Evolutionary conservation across 2,888 invertebrate species (phyloP), one percentile per base, ranked within the genome.

Genomic region (Beris morrisii): DNA sequence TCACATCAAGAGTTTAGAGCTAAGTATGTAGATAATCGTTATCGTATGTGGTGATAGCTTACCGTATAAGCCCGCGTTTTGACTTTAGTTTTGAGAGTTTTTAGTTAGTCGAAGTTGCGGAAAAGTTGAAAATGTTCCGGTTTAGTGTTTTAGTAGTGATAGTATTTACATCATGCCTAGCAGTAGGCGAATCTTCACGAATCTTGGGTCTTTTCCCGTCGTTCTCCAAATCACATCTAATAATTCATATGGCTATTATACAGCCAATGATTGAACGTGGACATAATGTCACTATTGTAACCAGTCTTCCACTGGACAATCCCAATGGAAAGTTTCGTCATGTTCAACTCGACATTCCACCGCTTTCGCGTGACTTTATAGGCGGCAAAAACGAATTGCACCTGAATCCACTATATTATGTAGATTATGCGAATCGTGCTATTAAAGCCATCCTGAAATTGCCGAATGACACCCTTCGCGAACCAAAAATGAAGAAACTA

Each of bases 261-360:
- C 75, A 74, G 64, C 71, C 73, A 0, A 67, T 80, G 56, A 75
- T 76, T 0, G 77, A 77, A 67, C 66, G 71, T 43, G 79, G 79
- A 0, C 80, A 80, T 67, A 76, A 80, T 70, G 73, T 80, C 1
- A 80, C 79, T 0, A 75, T 79, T 3, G 75, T 79, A 0, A 73
- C 74, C 0, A 64, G 73, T 2, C n/a, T 72, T 13, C 69, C 74
- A n/a, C 74, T 79, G 4, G 45, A 48, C 22, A 45, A 31, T 4
- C 31, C 7, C 2, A 9, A 31, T 46, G 59, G 59, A 7, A 46
- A 54, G 15, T 46, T 45, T 52, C 66, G 59, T 6, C 46, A 66
- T 30, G 32, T 66, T 11, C 22, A 13, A 6, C 31, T 66, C 1
- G 43, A 54, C 5, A 15, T 66, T 53, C 28, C 53, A 9, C 1